phyloP scores from a whole-genome alignment of 2,888 invertebrate genomes.

The Sarcophaga caerulescens region DNA sequence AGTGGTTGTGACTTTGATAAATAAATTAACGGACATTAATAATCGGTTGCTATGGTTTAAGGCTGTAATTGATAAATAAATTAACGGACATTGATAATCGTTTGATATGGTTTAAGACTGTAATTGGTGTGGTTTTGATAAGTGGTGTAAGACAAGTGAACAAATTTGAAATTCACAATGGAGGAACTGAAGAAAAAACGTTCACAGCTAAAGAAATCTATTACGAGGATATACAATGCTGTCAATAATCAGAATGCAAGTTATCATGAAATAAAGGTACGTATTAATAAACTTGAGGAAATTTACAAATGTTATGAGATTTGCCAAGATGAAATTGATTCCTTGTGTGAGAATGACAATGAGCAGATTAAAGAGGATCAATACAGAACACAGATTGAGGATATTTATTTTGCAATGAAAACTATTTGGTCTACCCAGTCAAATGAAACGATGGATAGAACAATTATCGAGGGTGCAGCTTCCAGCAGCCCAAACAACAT shows the following conservation, averaged over 20 bases:
- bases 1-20: no score
- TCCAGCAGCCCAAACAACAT: neutral
- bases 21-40: no score
- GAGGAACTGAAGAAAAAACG: slow-evolving; percentile 2
- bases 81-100: no score
- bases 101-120: no score
- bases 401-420: slow-evolving; percentile 6
- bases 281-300: slow-evolving; percentile 35
- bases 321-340: slow-evolving; percentile 48
- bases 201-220: neutral
- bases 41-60: no score
- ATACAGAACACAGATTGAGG: slow-evolving; percentile 6
- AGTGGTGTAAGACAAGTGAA: no score
- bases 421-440: neutral
- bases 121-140: no score
- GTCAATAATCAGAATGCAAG: neutral
- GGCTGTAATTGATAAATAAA: no score
- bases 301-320: slow-evolving; percentile 19
- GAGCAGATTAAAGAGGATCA: neutral
- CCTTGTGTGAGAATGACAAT: neutral
- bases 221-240: neutral
- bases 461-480: slow-evolving; percentile 1
- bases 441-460: neutral
- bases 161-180: neutral
- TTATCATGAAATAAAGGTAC: slow-evolving; percentile 29